Evolutionary conservation across 1,140 invertebrate species (phyloP).

Genomic region (Drosophila bifasciata): DNA sequence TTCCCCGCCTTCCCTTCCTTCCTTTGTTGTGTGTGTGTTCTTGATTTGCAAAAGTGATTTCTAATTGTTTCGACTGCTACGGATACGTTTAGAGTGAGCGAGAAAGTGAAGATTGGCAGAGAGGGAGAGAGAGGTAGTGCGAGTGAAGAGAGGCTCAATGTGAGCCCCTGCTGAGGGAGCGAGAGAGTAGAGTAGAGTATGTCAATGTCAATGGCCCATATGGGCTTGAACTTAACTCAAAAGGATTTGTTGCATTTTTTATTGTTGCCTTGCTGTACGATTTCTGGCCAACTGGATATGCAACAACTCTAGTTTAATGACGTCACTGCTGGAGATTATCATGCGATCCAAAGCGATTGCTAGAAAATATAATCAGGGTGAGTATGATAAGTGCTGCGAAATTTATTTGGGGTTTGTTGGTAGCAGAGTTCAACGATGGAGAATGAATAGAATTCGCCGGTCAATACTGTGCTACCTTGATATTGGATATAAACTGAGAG

Average conservation of each 20-base stretch:
- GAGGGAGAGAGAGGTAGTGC: background rate
- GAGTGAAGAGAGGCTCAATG: background rate
- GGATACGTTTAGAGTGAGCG: slow-evolving; percentile 4
- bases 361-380: slow-evolving; percentile 76
- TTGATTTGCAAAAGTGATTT: slow-evolving; percentile 73
- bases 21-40: too few relatives aligned
- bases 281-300: slow-evolving; percentile 35
- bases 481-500: too few relatives aligned
- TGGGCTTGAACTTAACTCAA: slow-evolving; percentile 37
- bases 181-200: too few relatives aligned
- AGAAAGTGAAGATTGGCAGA: background rate
- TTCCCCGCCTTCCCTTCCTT: background rate
- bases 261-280: background rate
- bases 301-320: slow-evolving; percentile 62
- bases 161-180: too few relatives aligned
- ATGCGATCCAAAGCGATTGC: slow-evolving; percentile 83
- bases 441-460: too few relatives aligned
- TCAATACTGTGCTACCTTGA: too few relatives aligned
- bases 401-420: too few relatives aligned
- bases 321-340: slow-evolving; percentile 77
- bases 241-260: slow-evolving; percentile 19
- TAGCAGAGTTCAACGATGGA: too few relatives aligned
- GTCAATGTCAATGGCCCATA: slow-evolving; percentile 70
- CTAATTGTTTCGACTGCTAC: slow-evolving; percentile 63
- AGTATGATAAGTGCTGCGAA: slow-evolving; percentile 10